A percentile compares a stretch with the other conserved stretches of the same genome.
Evolutionary conservation across 2,888 invertebrate genomes (phyloP).

Genomic region (Volucella inanis): DNA sequence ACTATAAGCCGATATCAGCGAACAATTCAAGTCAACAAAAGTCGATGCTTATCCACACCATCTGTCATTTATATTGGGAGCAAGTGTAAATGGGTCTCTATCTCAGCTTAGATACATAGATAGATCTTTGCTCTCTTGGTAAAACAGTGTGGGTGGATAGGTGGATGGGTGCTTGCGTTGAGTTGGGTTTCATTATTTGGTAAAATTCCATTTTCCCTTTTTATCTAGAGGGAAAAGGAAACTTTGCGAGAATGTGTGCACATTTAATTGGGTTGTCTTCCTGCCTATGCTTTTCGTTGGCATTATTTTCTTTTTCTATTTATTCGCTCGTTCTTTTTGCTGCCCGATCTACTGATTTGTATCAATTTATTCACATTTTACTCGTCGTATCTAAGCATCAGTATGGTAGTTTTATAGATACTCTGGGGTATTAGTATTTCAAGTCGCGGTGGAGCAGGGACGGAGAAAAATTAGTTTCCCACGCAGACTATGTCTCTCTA

Average conservation of each 20-base stretch:
- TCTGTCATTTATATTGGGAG: slow-evolving; percentile 8
- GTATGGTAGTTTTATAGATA: slow-evolving; percentile 50
- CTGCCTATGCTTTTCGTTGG: background rate
- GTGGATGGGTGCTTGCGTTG: background rate
- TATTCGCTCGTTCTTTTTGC: background rate
- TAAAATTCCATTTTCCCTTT: slow-evolving; percentile 36
- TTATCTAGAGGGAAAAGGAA: slow-evolving; percentile 37
- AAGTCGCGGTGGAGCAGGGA: slow-evolving; percentile 35
- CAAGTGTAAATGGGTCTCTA: slow-evolving; percentile 32
- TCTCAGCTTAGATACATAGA: background rate
- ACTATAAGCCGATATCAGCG: slow-evolving; percentile 15
- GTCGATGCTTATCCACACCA: slow-evolving; percentile 18
- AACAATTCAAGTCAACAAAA: slow-evolving; percentile 23
- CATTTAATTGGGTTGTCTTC: slow-evolving; percentile 66
- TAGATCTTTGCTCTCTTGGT: background rate
- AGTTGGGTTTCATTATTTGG: background rate
- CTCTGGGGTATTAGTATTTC: slow-evolving; percentile 29
- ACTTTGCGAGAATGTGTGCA: slow-evolving; percentile 48
- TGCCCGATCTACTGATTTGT: slow-evolving; percentile 58
- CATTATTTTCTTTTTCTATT: no score
- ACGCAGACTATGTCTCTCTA: slow-evolving; percentile 61
- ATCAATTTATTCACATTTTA: slow-evolving; percentile 73
- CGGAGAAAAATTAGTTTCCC: slow-evolving; percentile 57
- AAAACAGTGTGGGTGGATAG: slow-evolving; percentile 12
- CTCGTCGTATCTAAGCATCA: slow-evolving; percentile 24